Evolutionary conservation across 2,888 invertebrate genomes (phyloP).

Genomic region (Tenthredo distinguenda): DNA sequence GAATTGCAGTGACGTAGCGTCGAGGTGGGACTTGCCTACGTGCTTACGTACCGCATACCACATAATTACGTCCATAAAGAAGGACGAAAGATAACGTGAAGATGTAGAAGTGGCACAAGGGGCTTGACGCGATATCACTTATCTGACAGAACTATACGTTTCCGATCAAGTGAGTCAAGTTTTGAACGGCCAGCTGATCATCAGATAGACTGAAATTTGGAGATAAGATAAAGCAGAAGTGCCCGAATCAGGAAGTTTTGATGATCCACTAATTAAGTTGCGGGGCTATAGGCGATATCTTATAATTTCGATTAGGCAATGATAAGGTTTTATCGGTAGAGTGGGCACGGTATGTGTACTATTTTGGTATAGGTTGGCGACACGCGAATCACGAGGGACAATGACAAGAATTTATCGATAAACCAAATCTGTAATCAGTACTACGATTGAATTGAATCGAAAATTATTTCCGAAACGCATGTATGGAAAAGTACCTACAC

Average conservation of each 20-base stretch:
- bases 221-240: conserved; percentile 63
- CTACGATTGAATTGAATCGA: neutral
- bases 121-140: conserved; percentile 44
- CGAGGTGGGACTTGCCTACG: neutral
- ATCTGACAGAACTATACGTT: conserved; percentile 55
- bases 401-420: conserved; percentile 8
- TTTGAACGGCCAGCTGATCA: conserved; percentile 56
- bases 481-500: neutral
- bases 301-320: conserved; percentile 18
- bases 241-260: conserved; percentile 58
- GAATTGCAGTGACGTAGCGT: neutral
- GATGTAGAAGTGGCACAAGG: conserved; percentile 37
- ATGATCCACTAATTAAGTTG: conserved; percentile 54
- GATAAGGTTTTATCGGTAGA: conserved; percentile 20
- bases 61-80: conserved; percentile 5
- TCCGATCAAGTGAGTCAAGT: conserved; percentile 54
- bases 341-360: neutral
- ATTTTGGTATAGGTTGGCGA: neutral
- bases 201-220: conserved; percentile 55
- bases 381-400: neutral
- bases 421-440: neutral
- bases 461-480: neutral
- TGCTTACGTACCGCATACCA: too few relatives aligned
- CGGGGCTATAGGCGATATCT: conserved; percentile 26
- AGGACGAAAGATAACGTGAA: neutral